These are phyloP conservation scores for Crepidodera aurea DNA, from an alignment of 2,888 invertebrate species.

Conservation along the genomic window DNA sequence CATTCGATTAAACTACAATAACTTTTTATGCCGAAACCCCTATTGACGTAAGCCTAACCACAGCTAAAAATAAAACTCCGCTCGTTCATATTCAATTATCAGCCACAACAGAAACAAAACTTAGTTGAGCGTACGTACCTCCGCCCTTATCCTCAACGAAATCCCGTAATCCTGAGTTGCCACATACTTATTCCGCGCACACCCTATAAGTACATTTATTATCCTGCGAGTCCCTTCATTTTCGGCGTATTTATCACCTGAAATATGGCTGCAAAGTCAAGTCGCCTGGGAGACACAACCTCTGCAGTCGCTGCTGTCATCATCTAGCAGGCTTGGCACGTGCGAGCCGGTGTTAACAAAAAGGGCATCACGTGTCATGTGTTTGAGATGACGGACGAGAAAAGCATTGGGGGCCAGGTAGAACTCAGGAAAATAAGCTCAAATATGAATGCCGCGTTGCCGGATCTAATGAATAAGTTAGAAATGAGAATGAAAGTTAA, in stretches of 20 bases:
- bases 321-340: constrained; percentile 41
- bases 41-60: not conserved
- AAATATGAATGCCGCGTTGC: constrained; percentile 42
- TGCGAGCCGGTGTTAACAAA: constrained; percentile 48
- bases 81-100: constrained; percentile 7
- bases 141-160: not conserved
- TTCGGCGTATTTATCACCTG: constrained; percentile 28
- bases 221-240: constrained; percentile 21
- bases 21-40: not conserved
- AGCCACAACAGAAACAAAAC: not conserved
- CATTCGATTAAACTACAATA: not conserved
- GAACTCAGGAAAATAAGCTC: constrained; percentile 31
- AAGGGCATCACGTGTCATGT: constrained; percentile 46
- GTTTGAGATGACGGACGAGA: constrained; percentile 41
- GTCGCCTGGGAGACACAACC: constrained; percentile 21
- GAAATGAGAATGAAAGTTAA: not conserved
- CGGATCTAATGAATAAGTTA: not conserved
- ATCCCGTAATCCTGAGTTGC: not conserved
- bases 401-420: constrained; percentile 41
- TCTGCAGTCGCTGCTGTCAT: constrained; percentile 24
- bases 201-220: constrained; percentile 19
- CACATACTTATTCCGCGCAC: constrained; percentile 5
- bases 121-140: not conserved
- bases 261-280: constrained; percentile 24
- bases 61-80: not conserved